Evolutionary conservation across 1,140 invertebrate species (phyloP).

Genomic region (Drosophila lacertosa): DNA sequence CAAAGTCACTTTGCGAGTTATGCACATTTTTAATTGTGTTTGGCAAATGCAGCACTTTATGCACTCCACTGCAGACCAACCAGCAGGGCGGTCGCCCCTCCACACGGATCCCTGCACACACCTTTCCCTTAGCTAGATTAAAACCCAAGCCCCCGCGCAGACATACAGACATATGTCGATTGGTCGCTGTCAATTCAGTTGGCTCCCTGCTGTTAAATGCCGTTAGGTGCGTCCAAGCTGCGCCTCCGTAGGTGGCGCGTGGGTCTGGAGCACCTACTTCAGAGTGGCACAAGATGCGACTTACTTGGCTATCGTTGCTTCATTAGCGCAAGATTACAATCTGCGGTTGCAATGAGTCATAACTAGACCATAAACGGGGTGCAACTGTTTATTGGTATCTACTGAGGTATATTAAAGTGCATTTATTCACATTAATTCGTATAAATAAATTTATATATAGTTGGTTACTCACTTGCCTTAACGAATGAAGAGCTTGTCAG

Average conservation of each 20-base stretch:
- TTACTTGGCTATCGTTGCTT: conserved; percentile 24
- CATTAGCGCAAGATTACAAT: conserved; percentile 25
- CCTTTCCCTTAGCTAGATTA: neutral
- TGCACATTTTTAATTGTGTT: conserved; percentile 81
- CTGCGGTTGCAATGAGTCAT: conserved; percentile 26
- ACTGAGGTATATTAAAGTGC: neutral
- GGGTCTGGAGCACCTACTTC: neutral
- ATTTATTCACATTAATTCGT: neutral
- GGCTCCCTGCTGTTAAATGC: conserved; percentile 44
- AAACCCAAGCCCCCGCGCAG: neutral
- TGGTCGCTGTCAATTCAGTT: conserved; percentile 17
- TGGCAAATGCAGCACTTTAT: conserved; percentile 63
- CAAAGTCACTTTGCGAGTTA: conserved; percentile 55
- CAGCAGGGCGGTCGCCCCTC: conserved; percentile 45
- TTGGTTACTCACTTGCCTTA: conserved; percentile 26
- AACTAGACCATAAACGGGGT: conserved; percentile 2
- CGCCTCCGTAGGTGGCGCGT: conserved; percentile 32
- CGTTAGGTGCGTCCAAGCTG: conserved; percentile 61
- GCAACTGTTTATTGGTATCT: neutral
- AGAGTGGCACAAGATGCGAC: neutral
- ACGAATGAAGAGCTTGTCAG: conserved; percentile 10
- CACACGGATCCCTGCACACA: conserved; percentile 5
- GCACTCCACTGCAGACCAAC: conserved; percentile 54
- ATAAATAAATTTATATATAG: conserved; percentile 5
- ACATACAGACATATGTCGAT: conserved; percentile 29